Evolutionary conservation across 2,888 invertebrate genomes (phyloP).

Genomic region (Archips crataeganus): DNA sequence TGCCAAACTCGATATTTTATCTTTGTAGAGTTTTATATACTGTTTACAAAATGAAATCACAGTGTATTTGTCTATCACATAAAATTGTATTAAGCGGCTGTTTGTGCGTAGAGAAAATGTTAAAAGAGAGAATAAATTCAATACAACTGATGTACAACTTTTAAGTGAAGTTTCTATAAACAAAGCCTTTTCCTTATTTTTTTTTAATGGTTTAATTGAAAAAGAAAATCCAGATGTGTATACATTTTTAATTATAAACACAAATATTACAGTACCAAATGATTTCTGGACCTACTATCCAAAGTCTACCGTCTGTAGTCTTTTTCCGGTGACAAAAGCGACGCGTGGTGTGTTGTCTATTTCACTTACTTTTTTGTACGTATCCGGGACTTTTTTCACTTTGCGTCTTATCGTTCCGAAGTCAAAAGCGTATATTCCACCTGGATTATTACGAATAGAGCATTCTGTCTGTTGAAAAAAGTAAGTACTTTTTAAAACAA

Average conservation of each 20-base stretch:
- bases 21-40: constrained; percentile 85
- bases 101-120: constrained; percentile 80
- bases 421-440: constrained; percentile 85
- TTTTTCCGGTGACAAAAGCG: constrained; percentile 84
- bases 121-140: constrained; percentile 79
- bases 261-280: constrained; percentile 18
- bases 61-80: constrained; percentile 82
- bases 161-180: constrained; percentile 65
- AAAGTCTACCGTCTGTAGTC: constrained; percentile 85
- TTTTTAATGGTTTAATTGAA: background rate
- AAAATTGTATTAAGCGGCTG: constrained; percentile 80
- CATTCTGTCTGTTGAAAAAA: constrained; percentile 81
- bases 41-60: constrained; percentile 84
- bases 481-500: background rate
- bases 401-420: constrained; percentile 80
- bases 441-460: constrained; percentile 81
- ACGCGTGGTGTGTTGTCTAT: constrained; percentile 79
- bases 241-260: background rate
- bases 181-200: background rate
- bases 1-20: constrained; percentile 85
- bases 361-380: constrained; percentile 70
- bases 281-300: constrained; percentile 57
- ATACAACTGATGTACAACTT: constrained; percentile 84
- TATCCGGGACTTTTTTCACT: constrained; percentile 59
- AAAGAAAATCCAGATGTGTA: constrained; percentile 1